phyloP scores from a whole-genome alignment of 2,888 invertebrate genomes.

The Orthosia cruda region DNA sequence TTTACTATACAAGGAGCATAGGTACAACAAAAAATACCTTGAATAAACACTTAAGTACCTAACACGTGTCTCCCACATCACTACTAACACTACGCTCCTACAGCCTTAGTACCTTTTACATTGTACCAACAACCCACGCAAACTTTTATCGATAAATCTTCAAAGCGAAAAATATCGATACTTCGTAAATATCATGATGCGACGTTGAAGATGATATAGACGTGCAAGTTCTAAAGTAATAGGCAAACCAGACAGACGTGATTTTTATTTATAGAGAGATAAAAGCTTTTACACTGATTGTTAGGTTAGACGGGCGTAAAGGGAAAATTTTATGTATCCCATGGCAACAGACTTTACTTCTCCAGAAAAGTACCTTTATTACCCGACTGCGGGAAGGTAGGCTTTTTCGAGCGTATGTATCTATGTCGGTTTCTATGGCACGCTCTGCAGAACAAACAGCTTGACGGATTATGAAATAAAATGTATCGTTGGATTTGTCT shows the following conservation, averaged over 20 bases:
- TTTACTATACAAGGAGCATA: too few species aligned
- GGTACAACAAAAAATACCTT: too few species aligned
- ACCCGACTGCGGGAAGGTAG: neutral
- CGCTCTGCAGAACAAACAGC: too few species aligned
- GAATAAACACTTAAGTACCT: too few species aligned
- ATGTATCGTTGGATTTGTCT: too few species aligned
- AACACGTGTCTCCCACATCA: neutral
- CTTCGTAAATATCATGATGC: slow-evolving; percentile 18
- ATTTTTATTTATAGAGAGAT: slow-evolving; percentile 64
- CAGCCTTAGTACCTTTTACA: neutral
- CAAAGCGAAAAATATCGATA: slow-evolving; percentile 26
- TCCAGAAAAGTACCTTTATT: slow-evolving; percentile 27
- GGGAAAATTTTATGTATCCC: slow-evolving; percentile 46
- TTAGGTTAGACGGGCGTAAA: slow-evolving; percentile 56
- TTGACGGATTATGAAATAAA: too few species aligned
- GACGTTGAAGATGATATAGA: slow-evolving; percentile 40
- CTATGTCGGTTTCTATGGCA: too few species aligned
- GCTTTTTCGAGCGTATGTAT: too few species aligned
- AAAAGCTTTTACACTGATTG: slow-evolving; percentile 70
- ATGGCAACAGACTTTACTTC: slow-evolving; percentile 46
- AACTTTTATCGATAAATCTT: slow-evolving; percentile 32
- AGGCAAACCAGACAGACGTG: slow-evolving; percentile 42
- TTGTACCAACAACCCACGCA: neutral
- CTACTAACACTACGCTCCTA: neutral
- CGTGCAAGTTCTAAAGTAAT: slow-evolving; percentile 62